These are phyloP conservation scores for Cardiocondyla obscurior DNA, from an alignment of 1,140 invertebrate species.

Conservation along the genomic window DNA sequence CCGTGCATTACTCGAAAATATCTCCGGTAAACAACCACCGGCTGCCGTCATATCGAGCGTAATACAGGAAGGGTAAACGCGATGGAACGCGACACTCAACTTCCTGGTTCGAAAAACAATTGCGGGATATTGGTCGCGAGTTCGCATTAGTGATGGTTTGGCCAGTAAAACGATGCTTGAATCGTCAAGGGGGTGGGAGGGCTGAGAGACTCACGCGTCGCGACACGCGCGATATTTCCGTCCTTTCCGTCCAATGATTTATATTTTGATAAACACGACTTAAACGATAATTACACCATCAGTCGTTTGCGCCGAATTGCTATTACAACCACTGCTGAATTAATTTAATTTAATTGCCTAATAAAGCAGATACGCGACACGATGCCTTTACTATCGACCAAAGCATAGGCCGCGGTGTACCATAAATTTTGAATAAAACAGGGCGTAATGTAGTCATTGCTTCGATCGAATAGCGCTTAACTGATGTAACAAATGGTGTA, in stretches of 20 bases:
- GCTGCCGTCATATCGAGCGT: slow-evolving; percentile 32
- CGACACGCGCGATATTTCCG: slow-evolving; percentile 2
- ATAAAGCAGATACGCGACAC: neutral
- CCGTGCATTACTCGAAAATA: slow-evolving; percentile 45
- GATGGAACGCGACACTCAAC: slow-evolving; percentile 53
- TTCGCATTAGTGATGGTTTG: slow-evolving; percentile 17
- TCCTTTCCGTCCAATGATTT: slow-evolving; percentile 4
- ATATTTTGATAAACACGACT: neutral
- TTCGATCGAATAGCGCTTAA: neutral
- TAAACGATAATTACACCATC: neutral
- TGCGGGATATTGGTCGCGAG: slow-evolving; percentile 7
- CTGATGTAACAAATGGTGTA: neutral
- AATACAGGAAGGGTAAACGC: slow-evolving; percentile 49
- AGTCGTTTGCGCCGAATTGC: neutral
- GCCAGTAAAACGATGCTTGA: slow-evolving; percentile 31
- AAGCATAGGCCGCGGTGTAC: neutral
- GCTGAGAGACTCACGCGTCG: neutral
- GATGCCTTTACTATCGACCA: neutral
- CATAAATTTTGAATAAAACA: slow-evolving; percentile 20
- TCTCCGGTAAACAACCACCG: slow-evolving; percentile 36
- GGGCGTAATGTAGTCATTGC: neutral
- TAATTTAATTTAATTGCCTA: neutral
- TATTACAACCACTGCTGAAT: neutral
- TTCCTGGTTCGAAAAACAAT: slow-evolving; percentile 28
- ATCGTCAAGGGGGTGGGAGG: neutral